phyloP scores from a whole-genome alignment of 2,113 vertebrate genomes.

The Sorex araneus region DNA sequence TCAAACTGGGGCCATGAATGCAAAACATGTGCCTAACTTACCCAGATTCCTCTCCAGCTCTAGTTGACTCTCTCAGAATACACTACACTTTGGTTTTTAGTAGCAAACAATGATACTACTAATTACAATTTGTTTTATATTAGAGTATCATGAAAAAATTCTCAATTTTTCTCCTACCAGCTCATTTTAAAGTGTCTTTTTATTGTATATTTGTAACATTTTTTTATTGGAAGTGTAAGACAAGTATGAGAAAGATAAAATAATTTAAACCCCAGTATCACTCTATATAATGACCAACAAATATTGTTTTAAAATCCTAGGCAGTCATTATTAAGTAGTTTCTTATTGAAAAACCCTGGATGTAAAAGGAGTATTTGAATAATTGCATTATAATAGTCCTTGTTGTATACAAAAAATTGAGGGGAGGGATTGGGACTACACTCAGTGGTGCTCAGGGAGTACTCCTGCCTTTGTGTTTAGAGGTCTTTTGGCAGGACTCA shows the following conservation, averaged over 20 bases:
- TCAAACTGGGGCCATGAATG: too few relatives aligned
- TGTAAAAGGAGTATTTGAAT: background rate
- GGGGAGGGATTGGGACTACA: too few relatives aligned
- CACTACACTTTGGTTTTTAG: too few relatives aligned
- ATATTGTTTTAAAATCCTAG: slow-evolving; percentile 1
- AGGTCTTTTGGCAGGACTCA: too few relatives aligned
- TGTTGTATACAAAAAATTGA: too few relatives aligned
- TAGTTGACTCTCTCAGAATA: too few relatives aligned
- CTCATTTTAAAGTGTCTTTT: slow-evolving; percentile 8
- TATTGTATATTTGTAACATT: background rate
- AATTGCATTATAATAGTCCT: background rate
- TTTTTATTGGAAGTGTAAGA: slow-evolving; percentile 23
- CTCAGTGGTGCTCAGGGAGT: too few relatives aligned
- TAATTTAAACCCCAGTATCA: background rate
- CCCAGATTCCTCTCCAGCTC: too few relatives aligned
- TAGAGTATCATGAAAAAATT: slow-evolving; percentile 21
- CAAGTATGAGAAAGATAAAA: background rate
- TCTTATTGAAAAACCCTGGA: background rate
- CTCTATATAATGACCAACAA: background rate
- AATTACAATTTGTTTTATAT: too few relatives aligned
- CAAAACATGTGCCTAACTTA: too few relatives aligned
- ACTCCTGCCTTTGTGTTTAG: too few relatives aligned
- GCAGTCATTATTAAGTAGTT: background rate
- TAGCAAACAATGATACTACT: too few relatives aligned
- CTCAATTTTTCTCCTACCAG: background rate